A percentile compares a stretch with the other conserved stretches of the same genome.
phyloP scores from a whole-genome alignment of 2,113 vertebrate species.

The Pelusios castaneus region DNA sequence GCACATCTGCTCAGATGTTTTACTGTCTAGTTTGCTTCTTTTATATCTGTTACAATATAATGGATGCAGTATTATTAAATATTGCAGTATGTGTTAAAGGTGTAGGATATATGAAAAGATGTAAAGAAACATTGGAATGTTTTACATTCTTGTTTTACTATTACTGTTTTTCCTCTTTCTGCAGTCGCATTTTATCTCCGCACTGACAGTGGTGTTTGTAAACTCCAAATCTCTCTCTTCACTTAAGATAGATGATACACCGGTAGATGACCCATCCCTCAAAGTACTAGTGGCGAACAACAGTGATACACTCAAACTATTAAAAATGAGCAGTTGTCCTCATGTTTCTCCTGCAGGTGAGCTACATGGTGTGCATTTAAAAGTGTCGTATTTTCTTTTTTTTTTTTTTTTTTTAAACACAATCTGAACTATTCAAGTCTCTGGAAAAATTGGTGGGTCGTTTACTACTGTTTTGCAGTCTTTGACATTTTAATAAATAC shows the following conservation, averaged over 20 bases:
- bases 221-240: constrained; percentile 98
- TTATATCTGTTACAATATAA: background rate
- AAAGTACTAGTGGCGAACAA: constrained; percentile 98
- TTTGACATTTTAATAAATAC: background rate
- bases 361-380: background rate
- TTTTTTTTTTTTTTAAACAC: background rate
- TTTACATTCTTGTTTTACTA: background rate
- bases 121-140: background rate
- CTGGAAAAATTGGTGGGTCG: background rate
- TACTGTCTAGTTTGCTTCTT: background rate
- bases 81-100: background rate
- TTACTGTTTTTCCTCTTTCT: constrained; percentile 22
- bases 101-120: background rate
- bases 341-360: constrained; percentile 90
- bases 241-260: constrained; percentile 96
- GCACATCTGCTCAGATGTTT: background rate
- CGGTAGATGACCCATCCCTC: constrained; percentile 95
- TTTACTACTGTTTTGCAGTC: background rate
- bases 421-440: background rate
- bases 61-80: background rate
- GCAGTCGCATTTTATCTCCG: constrained; percentile 93
- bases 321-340: constrained; percentile 98
- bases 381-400: no score
- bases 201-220: constrained; percentile 96
- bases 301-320: constrained; percentile 91